A percentile compares a stretch with the other conserved stretches of the same genome.
These are phyloP conservation scores for Deilephila elpenor DNA, from an alignment of 2,888 invertebrate species.

Conservation along the genomic window DNA sequence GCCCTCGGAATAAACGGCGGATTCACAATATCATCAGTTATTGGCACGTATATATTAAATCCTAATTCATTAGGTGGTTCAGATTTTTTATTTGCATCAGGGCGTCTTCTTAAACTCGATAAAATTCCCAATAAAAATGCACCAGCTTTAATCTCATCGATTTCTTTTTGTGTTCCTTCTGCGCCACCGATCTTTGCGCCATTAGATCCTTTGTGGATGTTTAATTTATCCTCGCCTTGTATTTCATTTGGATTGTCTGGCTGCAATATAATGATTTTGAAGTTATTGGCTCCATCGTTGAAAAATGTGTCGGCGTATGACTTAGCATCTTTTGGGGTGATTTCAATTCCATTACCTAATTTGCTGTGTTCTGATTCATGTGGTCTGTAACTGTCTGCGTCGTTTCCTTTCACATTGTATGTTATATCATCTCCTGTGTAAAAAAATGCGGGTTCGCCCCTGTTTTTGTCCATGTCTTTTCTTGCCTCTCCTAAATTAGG, in stretches of 20 bases:
- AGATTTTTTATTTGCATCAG: no score
- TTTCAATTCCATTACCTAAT: background rate
- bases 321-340: background rate
- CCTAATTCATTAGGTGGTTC: background rate
- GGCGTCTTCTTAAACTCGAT: background rate
- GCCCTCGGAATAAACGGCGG: background rate
- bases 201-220: background rate
- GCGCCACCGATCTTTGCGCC: background rate
- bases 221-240: background rate
- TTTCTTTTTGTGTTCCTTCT: background rate
- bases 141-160: background rate
- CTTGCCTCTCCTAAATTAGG: background rate
- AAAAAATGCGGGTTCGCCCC: no score
- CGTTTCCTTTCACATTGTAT: background rate
- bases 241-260: background rate
- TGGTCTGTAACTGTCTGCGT: background rate
- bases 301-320: background rate
- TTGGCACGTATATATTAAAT: background rate
- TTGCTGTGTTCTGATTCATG: background rate
- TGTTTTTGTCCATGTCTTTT: background rate
- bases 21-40: conserved; percentile 20
- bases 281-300: background rate
- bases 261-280: background rate
- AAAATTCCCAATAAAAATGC: conserved; percentile 13
- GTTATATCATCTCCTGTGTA: background rate